These are phyloP conservation scores for Habrosyne pyritoides DNA, from an alignment of 2,888 invertebrate species.

Conservation along the genomic window DNA sequence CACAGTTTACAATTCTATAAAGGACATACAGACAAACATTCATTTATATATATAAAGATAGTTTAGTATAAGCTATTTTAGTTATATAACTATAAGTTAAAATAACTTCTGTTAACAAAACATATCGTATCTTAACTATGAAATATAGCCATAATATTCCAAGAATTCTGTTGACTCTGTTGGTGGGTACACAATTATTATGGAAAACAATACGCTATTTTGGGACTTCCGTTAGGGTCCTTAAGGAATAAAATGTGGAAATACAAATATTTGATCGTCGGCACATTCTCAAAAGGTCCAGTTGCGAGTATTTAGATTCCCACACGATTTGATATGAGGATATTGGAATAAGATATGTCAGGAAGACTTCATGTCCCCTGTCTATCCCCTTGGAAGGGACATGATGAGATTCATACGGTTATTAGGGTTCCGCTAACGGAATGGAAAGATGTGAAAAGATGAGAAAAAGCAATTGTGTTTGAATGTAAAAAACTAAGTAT, in stretches of 20 bases:
- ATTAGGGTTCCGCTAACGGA: conserved; percentile 11
- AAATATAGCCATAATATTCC: too few relatives aligned
- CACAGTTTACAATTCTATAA: too few relatives aligned
- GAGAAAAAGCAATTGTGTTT: not conserved
- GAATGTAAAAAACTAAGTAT: too few relatives aligned
- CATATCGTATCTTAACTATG: too few relatives aligned
- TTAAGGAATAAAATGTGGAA: not conserved
- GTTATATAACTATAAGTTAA: too few relatives aligned
- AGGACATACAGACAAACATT: too few relatives aligned
- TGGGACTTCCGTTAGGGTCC: not conserved
- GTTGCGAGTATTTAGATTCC: conserved; percentile 11
- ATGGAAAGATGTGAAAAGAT: conserved; percentile 3
- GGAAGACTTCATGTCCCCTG: conserved; percentile 23
- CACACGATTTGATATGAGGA: conserved; percentile 7
- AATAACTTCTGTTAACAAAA: too few relatives aligned
- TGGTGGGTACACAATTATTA: not conserved
- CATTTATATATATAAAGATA: too few relatives aligned
- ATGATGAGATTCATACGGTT: conserved; percentile 13
- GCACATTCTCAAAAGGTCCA: not conserved
- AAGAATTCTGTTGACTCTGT: not conserved
- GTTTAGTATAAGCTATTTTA: too few relatives aligned
- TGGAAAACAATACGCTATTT: not conserved
- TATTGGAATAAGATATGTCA: conserved; percentile 20
- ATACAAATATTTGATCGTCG: not conserved
- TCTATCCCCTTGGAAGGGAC: conserved; percentile 22